Percentiles rank a stretch among this genome's conserved stretches.
Evolutionary conservation across 2,797 vertebrate genomes (phyloP).

Genomic region (Meda fulgida): DNA sequence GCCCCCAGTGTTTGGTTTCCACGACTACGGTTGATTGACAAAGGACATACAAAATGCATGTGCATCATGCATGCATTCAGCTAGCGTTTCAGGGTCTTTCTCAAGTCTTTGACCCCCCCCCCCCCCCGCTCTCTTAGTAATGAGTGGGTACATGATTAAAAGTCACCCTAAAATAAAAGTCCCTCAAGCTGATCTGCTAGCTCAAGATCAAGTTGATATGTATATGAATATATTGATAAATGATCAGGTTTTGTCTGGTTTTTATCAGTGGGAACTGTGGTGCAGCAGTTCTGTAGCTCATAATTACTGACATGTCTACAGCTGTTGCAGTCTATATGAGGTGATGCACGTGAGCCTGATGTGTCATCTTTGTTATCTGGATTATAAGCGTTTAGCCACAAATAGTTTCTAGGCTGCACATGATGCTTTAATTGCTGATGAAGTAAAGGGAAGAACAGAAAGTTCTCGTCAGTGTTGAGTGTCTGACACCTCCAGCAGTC

Average conservation of each 20-base stretch:
- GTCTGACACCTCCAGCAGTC: background rate
- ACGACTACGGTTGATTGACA: constrained; percentile 79
- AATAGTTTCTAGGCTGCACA: background rate
- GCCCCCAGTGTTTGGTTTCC: constrained; percentile 84
- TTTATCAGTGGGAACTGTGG: background rate
- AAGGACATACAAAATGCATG: constrained; percentile 80
- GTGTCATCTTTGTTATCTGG: background rate
- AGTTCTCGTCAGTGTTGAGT: background rate
- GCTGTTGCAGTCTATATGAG: background rate
- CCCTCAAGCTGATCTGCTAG: background rate
- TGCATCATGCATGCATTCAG: constrained; percentile 8
- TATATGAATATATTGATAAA: background rate
- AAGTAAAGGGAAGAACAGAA: background rate
- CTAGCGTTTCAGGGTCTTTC: constrained; percentile 41
- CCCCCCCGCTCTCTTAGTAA: constrained; percentile 24
- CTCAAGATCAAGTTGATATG: background rate
- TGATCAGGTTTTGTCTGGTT: background rate
- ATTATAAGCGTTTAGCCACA: background rate
- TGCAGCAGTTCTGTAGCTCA: background rate
- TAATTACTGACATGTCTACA: background rate
- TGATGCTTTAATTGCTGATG: constrained; percentile 7
- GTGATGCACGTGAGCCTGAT: too few relatives aligned
- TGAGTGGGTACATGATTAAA: constrained; percentile 16
- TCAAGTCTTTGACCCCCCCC: constrained; percentile 20
- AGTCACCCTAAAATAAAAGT: background rate